Evolutionary conservation across 1,140 invertebrate genomes (phyloP).

Genomic region (Trichonephila clavipes): DNA sequence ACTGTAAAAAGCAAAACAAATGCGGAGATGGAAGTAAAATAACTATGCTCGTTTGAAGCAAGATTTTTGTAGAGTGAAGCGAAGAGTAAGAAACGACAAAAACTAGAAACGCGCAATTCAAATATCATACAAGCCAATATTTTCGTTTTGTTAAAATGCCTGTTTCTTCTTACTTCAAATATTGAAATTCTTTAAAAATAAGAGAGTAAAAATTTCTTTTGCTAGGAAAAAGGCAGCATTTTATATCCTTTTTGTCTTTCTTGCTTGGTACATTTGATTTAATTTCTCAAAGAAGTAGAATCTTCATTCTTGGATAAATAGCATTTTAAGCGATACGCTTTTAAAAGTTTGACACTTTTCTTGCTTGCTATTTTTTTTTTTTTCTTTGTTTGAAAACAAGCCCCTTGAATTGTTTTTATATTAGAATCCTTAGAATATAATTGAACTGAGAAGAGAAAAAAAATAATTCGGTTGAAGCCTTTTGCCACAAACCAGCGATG

Average conservation of each 20-base stretch:
- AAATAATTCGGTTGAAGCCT: background rate
- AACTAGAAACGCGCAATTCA: conserved; percentile 27
- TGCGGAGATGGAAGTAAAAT: conserved; percentile 41
- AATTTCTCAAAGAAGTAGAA: background rate
- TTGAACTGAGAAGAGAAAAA: background rate
- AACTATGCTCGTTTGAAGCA: conserved; percentile 48
- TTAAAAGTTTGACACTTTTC: conserved; percentile 17
- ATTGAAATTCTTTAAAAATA: conserved; percentile 45
- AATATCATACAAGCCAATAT: conserved; percentile 55
- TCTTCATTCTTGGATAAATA: conserved; percentile 31
- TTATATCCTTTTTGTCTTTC: background rate
- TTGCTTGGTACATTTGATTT: conserved; percentile 24
- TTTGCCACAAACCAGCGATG: background rate
- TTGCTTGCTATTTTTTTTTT: background rate
- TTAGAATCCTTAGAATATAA: background rate
- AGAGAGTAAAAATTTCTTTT: conserved; percentile 15
- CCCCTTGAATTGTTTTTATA: background rate
- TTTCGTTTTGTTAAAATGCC: conserved; percentile 25
- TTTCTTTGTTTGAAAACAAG: background rate
- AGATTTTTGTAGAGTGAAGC: conserved; percentile 15
- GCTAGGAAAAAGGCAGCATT: background rate
- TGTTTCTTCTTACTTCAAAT: conserved; percentile 26
- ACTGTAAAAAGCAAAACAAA: conserved; percentile 30
- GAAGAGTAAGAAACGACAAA: background rate
- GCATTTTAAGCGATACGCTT: conserved; percentile 30